These are phyloP conservation scores for Chloebia gouldiae DNA, from an alignment of 2,113 vertebrate genomes.

Conservation along the genomic window DNA sequence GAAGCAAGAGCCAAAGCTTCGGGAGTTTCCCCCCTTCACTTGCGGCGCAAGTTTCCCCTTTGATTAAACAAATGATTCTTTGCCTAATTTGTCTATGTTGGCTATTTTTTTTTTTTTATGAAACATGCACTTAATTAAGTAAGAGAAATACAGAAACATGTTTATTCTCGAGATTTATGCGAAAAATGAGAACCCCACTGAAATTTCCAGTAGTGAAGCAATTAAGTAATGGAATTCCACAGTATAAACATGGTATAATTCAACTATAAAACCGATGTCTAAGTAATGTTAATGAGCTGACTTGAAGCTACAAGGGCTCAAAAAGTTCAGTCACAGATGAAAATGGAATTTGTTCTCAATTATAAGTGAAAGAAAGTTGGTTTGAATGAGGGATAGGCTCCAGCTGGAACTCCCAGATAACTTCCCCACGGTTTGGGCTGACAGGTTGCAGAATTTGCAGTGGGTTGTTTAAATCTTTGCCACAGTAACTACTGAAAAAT, in stretches of 20 bases:
- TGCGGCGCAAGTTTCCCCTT: not conserved
- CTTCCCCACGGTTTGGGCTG: not conserved
- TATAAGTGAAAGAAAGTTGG: not conserved
- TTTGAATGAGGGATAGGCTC: not conserved
- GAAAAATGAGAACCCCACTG: conserved; percentile 59
- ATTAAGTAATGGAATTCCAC: conserved; percentile 65
- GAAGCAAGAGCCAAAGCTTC: not conserved
- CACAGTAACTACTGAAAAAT: not conserved
- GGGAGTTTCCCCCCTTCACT: not conserved
- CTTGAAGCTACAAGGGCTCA: conserved; percentile 27
- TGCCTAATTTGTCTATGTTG: conserved; percentile 3
- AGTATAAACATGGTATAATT: conserved; percentile 50
- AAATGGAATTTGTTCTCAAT: conserved; percentile 18
- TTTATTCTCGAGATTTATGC: conserved; percentile 51
- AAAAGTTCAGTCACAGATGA: conserved; percentile 39
- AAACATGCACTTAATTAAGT: conserved; percentile 61
- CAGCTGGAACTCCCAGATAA: not conserved
- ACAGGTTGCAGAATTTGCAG: not conserved
- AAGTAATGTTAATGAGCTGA: conserved; percentile 70
- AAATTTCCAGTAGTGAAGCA: conserved; percentile 71
- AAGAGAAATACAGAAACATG: conserved; percentile 51
- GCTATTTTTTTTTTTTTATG: conserved; percentile 18
- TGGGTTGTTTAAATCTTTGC: not conserved
- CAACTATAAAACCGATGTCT: conserved; percentile 43
- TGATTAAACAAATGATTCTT: conserved; percentile 10